Evolutionary conservation across 2,888 invertebrate genomes (phyloP).

Genomic region (Cetonia aurata): DNA sequence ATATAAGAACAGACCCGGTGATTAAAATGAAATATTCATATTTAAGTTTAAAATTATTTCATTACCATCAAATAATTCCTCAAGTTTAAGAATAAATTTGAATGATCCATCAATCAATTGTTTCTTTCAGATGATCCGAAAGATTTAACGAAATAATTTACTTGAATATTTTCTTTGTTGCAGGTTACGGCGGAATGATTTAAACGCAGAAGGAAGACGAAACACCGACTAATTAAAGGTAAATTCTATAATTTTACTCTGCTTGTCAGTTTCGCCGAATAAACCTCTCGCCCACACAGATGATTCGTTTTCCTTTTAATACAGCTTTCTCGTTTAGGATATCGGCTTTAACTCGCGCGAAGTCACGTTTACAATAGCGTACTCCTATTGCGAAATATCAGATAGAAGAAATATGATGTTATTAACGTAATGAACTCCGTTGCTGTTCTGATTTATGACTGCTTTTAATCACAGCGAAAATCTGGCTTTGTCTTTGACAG

Average conservation of each 20-base stretch:
- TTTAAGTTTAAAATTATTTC: neutral
- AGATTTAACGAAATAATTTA: neutral
- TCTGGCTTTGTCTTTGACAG: slow-evolving; percentile 51
- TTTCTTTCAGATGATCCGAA: too few species aligned
- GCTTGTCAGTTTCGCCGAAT: slow-evolving; percentile 2
- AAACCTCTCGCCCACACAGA: neutral
- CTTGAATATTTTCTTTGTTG: slow-evolving; percentile 18
- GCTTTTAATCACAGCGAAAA: slow-evolving; percentile 51
- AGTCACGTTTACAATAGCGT: slow-evolving; percentile 20
- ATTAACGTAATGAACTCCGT: slow-evolving; percentile 55
- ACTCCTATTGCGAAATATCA: slow-evolving; percentile 32
- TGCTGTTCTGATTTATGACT: slow-evolving; percentile 53
- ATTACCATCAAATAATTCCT: too few species aligned
- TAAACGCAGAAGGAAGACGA: slow-evolving; percentile 12
- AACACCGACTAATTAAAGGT: slow-evolving; percentile 26
- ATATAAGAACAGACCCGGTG: too few species aligned
- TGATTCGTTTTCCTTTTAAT: neutral
- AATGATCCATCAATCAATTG: too few species aligned
- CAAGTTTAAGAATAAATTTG: too few species aligned
- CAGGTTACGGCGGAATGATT: slow-evolving; percentile 28
- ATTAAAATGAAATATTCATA: neutral
- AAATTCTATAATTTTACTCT: neutral
- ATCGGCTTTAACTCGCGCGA: slow-evolving; percentile 37
- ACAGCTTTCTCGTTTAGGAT: slow-evolving; percentile 32
- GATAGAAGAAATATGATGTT: slow-evolving; percentile 53